Percentiles rank a stretch among this genome's conserved stretches.
phyloP scores from a whole-genome alignment of 2,888 invertebrate genomes.

The Saturnia japonica region DNA sequence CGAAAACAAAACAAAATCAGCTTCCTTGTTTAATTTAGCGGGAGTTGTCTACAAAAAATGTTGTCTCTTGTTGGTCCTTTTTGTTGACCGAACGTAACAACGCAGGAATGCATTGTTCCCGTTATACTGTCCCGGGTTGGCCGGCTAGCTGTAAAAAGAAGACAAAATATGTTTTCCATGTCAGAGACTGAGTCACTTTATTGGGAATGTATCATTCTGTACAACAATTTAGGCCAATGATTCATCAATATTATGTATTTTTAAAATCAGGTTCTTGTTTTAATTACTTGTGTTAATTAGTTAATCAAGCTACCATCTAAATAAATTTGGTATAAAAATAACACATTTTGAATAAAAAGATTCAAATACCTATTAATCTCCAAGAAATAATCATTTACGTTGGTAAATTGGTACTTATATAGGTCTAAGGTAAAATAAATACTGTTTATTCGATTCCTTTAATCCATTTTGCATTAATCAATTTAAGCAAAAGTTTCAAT shows the following conservation, averaged over 20 bases:
- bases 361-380: too few species aligned
- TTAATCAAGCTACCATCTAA: background rate
- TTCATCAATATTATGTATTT: slow-evolving; percentile 33
- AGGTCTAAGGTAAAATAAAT: too few species aligned
- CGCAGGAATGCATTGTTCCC: slow-evolving; percentile 76
- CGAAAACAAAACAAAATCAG: slow-evolving; percentile 63
- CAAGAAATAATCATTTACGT: too few species aligned
- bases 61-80: slow-evolving; percentile 67
- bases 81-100: slow-evolving; percentile 73
- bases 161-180: slow-evolving; percentile 52
- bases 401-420: too few species aligned
- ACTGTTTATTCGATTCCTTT: slow-evolving; percentile 29
- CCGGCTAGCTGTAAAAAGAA: slow-evolving; percentile 59
- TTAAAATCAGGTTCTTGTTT: background rate
- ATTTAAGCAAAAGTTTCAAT: slow-evolving; percentile 68
- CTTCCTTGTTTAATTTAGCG: slow-evolving; percentile 79
- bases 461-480: slow-evolving; percentile 51
- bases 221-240: slow-evolving; percentile 52
- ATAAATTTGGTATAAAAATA: too few species aligned
- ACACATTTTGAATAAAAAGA: too few species aligned
- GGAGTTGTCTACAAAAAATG: slow-evolving; percentile 73
- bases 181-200: slow-evolving; percentile 57
- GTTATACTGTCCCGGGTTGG: slow-evolving; percentile 57
- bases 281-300: background rate
- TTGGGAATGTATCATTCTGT: slow-evolving; percentile 44